Base-by-base conservation (phyloP, 2,113 vertebrate species). In the Mungos mungo region DNA sequence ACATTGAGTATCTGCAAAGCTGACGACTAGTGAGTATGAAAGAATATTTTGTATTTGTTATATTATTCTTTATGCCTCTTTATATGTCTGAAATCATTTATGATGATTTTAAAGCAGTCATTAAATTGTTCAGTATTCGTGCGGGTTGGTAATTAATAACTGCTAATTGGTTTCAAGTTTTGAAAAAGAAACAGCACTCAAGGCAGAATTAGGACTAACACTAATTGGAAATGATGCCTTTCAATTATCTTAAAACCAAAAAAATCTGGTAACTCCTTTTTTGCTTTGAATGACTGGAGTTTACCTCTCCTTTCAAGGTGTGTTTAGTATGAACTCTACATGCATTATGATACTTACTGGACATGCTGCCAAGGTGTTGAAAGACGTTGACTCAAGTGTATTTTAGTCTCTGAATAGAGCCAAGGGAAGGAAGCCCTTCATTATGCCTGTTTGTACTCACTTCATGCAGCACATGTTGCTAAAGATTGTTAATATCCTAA, bases 1-100 rank as follows among this genome's bases (percentile, higher is more conserved):
- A 98, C 92, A 97, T 95, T 96, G 52, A 97, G 38, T 74, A 38
- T 23, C 72, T 85, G 23, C 52, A 91, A 60, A 90, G 41, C 19
- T 81, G 45, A 94, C 65, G 54, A 63, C 41, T 71, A 27, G 15
- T n/a, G 52, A 68, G 84, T 60, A 72, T 52, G 86, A 91, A 89
- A 82, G 66, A 87, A 94, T 95, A 89, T 85, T 93, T 88, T 79
- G 45, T 19, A 66, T 52, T 76, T 88, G n/a, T 88, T 87, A 23
- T 47, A 88, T 69, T 97, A 60, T 60, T 15, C 35, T 83, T 86
- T 29, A 65, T 68, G 72, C 9, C 15, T 95, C 94, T 95, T 83
- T 84, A 79, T 35, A 57, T 63, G 33, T 69, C 79, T 85, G 38
- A 94, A 47, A 41, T 69, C 57, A 25, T 35, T 71, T 54, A 63